phyloP scores from a whole-genome alignment of 1,140 invertebrate species.

The Palaemon carinicauda region DNA sequence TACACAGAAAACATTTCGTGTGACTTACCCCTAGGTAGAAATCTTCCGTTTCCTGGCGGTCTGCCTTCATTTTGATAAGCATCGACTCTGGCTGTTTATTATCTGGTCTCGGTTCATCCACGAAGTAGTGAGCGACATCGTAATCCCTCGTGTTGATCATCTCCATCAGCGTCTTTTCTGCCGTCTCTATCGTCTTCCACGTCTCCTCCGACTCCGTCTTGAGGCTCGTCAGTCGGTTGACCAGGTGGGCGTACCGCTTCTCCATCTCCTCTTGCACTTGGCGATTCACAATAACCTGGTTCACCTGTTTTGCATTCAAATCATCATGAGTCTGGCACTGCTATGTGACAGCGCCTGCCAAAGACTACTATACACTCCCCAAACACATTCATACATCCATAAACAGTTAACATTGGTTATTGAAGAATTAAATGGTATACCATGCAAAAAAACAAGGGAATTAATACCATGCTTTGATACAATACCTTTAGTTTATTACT shows the following conservation, averaged over 20 bases:
- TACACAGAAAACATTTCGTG: neutral
- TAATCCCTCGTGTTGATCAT: constrained; percentile 84
- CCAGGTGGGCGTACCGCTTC: constrained; percentile 80
- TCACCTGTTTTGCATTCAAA: constrained; percentile 39
- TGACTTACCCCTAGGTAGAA: constrained; percentile 81
- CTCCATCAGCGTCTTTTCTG: constrained; percentile 85
- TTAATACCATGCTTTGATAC: too few species aligned
- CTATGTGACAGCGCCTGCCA: constrained; percentile 25
- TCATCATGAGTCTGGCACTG: constrained; percentile 34
- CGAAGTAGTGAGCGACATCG: constrained; percentile 76
- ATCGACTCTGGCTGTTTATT: constrained; percentile 69
- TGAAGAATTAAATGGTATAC: neutral
- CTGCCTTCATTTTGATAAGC: constrained; percentile 76
- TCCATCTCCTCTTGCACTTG: constrained; percentile 82
- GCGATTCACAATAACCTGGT: constrained; percentile 56
- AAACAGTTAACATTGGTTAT: neutral
- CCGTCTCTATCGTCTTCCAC: constrained; percentile 94
- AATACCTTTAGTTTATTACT: too few species aligned
- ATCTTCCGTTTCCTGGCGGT: constrained; percentile 86
- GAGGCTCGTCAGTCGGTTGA: constrained; percentile 80
- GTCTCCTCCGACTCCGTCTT: constrained; percentile 91
- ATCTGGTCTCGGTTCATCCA: constrained; percentile 70
- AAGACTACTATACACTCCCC: neutral
- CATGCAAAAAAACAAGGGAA: neutral
- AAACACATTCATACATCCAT: constrained; percentile 9